These are phyloP conservation scores for Falcunculus frontatus DNA, from an alignment of 2,113 vertebrate genomes.

Conservation along the genomic window DNA sequence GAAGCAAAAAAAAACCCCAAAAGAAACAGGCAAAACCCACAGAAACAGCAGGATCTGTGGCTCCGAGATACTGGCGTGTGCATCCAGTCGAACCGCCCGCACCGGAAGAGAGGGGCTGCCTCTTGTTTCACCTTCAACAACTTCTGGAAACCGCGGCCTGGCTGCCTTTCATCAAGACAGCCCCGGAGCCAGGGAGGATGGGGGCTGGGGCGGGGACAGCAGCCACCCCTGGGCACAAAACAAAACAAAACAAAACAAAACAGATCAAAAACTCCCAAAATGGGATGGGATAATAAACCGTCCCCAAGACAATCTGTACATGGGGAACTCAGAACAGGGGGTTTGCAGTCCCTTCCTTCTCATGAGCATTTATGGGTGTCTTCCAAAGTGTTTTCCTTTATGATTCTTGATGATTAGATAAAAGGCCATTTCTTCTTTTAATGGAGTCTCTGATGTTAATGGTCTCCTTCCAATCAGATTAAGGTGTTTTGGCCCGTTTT, in stretches of 20 bases:
- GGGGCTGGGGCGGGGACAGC: neutral
- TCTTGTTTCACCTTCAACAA: neutral
- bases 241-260: neutral
- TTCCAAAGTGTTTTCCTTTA: neutral
- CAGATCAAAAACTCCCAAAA: neutral
- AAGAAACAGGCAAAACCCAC: neutral
- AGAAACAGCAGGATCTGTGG: neutral
- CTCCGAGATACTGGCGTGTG: neutral
- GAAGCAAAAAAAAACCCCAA: neutral
- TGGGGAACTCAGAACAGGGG: neutral
- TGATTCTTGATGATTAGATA: slow-evolving; percentile 9
- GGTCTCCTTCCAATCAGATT: neutral
- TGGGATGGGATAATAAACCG: neutral
- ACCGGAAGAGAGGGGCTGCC: neutral
- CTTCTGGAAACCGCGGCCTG: neutral
- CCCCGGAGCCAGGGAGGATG: neutral
- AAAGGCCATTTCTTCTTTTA: slow-evolving; percentile 17
- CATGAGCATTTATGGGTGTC: neutral
- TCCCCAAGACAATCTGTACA: neutral
- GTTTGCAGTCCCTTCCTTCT: neutral
- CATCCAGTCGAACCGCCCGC: neutral
- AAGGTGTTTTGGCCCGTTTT: neutral
- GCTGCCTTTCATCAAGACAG: neutral
- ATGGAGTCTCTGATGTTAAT: slow-evolving; percentile 12
- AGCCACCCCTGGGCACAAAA: neutral